Conservation (phyloP, 2,888 invertebrate species). For the Pyralis farinalis region DNA sequence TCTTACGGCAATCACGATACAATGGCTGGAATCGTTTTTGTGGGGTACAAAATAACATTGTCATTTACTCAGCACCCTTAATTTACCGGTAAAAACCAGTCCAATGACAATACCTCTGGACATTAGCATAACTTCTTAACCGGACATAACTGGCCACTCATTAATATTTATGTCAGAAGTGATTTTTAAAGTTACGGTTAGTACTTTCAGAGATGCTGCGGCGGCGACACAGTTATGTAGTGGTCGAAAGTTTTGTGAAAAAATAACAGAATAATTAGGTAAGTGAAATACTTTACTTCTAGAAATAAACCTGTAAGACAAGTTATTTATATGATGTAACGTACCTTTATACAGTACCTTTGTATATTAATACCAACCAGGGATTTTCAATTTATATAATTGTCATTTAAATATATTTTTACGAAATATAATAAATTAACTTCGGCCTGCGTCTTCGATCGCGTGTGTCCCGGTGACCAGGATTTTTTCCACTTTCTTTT, state of each 20-base stretch:
- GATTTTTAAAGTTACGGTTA: slow-evolving; percentile 34
- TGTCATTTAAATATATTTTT: too few relatives aligned
- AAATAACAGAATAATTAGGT: slow-evolving; percentile 1
- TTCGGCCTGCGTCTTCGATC: too few relatives aligned
- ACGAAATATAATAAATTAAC: too few relatives aligned
- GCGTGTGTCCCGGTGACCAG: too few relatives aligned
- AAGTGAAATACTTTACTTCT: neutral
- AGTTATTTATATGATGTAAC: too few relatives aligned
- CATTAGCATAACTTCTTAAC: slow-evolving; percentile 80
- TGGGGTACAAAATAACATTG: slow-evolving; percentile 20
- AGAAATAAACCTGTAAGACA: neutral
- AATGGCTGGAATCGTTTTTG: slow-evolving; percentile 1
- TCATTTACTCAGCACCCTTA: slow-evolving; percentile 62
- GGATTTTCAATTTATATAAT: too few relatives aligned
- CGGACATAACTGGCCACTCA: slow-evolving; percentile 62
- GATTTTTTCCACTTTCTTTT: too few relatives aligned
- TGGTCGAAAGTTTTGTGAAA: slow-evolving; percentile 7
- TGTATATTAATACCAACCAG: too few relatives aligned
- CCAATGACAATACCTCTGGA: slow-evolving; percentile 57
- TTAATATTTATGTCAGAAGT: slow-evolving; percentile 66
- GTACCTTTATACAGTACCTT: too few relatives aligned
- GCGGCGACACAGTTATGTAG: slow-evolving; percentile 23
- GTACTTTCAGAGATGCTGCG: slow-evolving; percentile 45
- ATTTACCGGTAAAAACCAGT: slow-evolving; percentile 66
- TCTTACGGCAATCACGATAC: slow-evolving; percentile 24